These are phyloP conservation scores for Botia almorhae DNA, from an alignment of 2,797 vertebrate species.

Conservation along the genomic window DNA sequence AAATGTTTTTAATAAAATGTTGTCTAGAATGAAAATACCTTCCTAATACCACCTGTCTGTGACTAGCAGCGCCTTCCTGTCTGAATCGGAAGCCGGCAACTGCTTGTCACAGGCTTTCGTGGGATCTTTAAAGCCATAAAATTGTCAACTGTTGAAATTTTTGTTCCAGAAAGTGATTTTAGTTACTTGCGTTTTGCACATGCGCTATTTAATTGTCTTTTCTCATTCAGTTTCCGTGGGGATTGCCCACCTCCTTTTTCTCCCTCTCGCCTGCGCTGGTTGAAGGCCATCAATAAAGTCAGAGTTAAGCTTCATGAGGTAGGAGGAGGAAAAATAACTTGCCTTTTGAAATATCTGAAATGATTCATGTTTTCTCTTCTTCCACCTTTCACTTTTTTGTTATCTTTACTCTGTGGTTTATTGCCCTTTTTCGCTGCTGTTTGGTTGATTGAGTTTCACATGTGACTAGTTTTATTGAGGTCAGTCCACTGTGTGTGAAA, in stretches of 20 bases:
- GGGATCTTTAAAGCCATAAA: background rate
- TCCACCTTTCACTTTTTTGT: background rate
- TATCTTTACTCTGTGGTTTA: background rate
- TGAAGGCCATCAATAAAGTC: constrained; percentile 93
- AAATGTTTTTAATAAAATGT: background rate
- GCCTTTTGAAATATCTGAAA: background rate
- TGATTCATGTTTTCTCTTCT: background rate
- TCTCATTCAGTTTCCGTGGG: constrained; percentile 69
- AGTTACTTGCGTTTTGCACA: background rate
- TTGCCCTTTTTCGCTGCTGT: background rate
- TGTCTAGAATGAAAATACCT: background rate
- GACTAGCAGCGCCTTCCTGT: background rate
- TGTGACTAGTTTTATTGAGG: background rate
- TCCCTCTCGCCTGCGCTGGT: constrained; percentile 88
- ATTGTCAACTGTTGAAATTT: background rate
- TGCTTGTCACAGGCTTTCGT: background rate
- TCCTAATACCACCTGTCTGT: background rate
- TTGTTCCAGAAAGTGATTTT: background rate
- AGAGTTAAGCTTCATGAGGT: constrained; percentile 90
- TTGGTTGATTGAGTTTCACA: constrained; percentile 58
- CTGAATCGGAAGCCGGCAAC: background rate
- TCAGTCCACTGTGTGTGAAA: background rate
- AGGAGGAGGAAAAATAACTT: constrained; percentile 63
- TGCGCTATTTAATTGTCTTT: constrained; percentile 30
- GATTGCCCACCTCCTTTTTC: constrained; percentile 81